Evolutionary conservation across 2,797 vertebrate species (phyloP).

Genomic region (Podarcis lilfordi): DNA sequence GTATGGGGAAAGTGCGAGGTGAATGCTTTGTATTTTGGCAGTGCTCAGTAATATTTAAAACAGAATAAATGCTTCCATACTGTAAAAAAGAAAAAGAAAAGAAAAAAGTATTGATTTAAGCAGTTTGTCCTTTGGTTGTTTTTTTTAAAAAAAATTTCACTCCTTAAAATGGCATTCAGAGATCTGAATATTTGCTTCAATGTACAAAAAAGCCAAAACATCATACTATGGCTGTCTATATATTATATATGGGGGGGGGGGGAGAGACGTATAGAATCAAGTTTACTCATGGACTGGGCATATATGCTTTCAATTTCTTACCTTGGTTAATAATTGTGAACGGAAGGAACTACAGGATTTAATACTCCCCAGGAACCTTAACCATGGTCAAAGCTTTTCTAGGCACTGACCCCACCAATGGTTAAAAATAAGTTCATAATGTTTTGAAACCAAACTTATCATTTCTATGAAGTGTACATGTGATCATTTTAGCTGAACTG

Average conservation of each 20-base stretch:
- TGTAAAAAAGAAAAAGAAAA: not conserved
- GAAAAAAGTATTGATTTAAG: not conserved
- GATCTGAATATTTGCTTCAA: not conserved
- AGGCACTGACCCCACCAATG: not conserved
- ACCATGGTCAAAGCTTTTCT: not conserved
- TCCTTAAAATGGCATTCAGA: not conserved
- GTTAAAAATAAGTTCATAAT: not conserved
- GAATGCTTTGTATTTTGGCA: not conserved
- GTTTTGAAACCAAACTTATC: not conserved
- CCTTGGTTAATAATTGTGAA: not conserved
- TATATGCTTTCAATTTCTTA: not conserved
- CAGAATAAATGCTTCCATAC: not conserved
- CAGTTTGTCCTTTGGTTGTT: not conserved
- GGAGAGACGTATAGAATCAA: not conserved
- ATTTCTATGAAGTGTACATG: conserved; percentile 1
- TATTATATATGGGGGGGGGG: too few relatives aligned
- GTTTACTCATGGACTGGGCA: not conserved
- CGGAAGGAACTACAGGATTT: not conserved
- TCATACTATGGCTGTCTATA: not conserved
- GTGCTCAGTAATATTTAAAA: not conserved
- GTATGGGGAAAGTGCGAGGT: not conserved
- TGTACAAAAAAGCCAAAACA: not conserved
- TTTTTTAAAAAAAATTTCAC: not conserved
- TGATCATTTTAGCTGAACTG: not conserved
- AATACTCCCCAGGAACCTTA: not conserved